Conservation (phyloP, 2,888 invertebrate species). For the Pinctada fucata region DNA sequence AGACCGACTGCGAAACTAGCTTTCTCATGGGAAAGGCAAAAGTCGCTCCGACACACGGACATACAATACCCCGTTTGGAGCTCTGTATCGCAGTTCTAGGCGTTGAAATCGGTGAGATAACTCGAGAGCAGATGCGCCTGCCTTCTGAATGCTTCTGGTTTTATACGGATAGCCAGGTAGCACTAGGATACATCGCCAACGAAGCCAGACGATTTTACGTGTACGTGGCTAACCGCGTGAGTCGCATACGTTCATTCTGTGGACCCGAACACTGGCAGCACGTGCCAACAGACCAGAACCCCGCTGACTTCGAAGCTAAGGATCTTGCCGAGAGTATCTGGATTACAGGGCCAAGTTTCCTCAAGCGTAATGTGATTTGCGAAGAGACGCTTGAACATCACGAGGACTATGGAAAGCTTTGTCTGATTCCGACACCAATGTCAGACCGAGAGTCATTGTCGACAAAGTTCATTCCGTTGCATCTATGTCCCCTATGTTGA, state of each 20-base stretch:
- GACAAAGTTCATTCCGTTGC: conserved; percentile 2
- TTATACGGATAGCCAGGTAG: conserved; percentile 47
- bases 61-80: conserved; percentile 52
- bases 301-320: conserved; percentile 32
- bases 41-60: conserved; percentile 42
- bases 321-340: conserved; percentile 29
- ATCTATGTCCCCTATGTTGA: neutral
- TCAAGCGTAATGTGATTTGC: neutral
- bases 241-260: conserved; percentile 25
- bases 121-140: conserved; percentile 32
- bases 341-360: conserved; percentile 37
- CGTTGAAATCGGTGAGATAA: conserved; percentile 38
- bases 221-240: conserved; percentile 47
- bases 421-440: conserved; percentile 4
- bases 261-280: conserved; percentile 44
- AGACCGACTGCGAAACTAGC: neutral
- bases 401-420: too few species aligned
- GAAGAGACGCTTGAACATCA: too few species aligned
- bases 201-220: conserved; percentile 41
- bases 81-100: conserved; percentile 50
- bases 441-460: conserved; percentile 10
- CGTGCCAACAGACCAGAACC: conserved; percentile 38
- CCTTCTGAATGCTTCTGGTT: conserved; percentile 22
- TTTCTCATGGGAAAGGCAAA: conserved; percentile 47
- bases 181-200: conserved; percentile 47